phyloP scores from a whole-genome alignment of 92 coral and sea anemone genomes.

The Montipora capitata region DNA sequence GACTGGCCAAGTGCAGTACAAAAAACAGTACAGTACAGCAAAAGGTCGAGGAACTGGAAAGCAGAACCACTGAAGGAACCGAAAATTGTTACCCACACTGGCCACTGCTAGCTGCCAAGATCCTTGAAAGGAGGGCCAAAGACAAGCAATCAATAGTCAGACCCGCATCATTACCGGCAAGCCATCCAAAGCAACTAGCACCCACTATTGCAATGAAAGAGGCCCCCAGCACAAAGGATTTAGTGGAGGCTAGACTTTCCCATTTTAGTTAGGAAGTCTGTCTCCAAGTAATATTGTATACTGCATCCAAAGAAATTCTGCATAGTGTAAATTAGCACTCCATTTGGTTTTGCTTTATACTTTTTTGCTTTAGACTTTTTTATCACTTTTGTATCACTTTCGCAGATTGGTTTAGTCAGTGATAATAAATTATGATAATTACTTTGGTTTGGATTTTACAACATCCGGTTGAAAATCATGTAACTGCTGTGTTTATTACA shows the following conservation, averaged over 20 bases:
- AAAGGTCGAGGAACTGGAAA: slow-evolving; percentile 57
- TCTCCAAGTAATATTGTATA: slow-evolving; percentile 7
- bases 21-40: slow-evolving; percentile 55
- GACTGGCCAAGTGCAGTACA: slow-evolving; percentile 7
- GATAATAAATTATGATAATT: slow-evolving; percentile 6
- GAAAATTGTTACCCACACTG: slow-evolving; percentile 37
- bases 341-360: not conserved
- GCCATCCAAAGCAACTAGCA: slow-evolving; percentile 34
- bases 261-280: slow-evolving; percentile 7
- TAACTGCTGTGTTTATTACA: not conserved
- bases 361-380: too few relatives aligned
- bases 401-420: slow-evolving; percentile 7
- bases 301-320: slow-evolving; percentile 4
- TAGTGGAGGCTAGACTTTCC: slow-evolving; percentile 28
- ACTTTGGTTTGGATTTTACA: slow-evolving; percentile 12
- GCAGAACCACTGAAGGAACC: slow-evolving; percentile 54
- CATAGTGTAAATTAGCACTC: not conserved
- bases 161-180: not conserved
- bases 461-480: not conserved
- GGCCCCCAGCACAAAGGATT: slow-evolving; percentile 39
- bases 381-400: not conserved
- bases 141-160: slow-evolving; percentile 16
- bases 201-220: slow-evolving; percentile 58
- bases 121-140: slow-evolving; percentile 28
- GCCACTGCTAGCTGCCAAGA: slow-evolving; percentile 50